These are phyloP conservation scores for Tenthredo scrophulariae DNA, from an alignment of 2,888 invertebrate genomes.

Conservation along the genomic window DNA sequence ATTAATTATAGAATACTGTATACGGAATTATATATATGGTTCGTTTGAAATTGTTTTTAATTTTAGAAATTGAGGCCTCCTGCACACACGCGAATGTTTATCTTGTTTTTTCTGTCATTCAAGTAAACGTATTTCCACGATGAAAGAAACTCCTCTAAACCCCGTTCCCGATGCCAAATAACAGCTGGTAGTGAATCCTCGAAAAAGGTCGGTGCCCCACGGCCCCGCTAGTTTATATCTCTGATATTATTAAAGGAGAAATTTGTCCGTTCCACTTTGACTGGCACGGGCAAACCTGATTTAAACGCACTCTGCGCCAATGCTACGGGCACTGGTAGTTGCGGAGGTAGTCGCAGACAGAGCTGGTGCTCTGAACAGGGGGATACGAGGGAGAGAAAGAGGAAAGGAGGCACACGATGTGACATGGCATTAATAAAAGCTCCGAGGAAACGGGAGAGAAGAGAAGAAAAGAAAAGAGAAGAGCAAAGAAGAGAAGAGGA, in stretches of 20 bases:
- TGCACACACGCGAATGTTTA: not conserved
- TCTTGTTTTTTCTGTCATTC: not conserved
- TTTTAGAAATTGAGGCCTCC: not conserved
- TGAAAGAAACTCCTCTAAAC: not conserved
- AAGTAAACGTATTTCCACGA: not conserved
- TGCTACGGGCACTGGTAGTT: constrained; percentile 51
- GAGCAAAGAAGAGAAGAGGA: constrained; percentile 41
- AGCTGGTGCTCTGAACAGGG: constrained; percentile 23
- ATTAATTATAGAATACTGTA: not conserved
- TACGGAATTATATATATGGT: not conserved
- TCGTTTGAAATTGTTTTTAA: not conserved
- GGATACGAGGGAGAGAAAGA: constrained; percentile 55
- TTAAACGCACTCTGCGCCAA: constrained; percentile 46
- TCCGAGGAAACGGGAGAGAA: constrained; percentile 54
- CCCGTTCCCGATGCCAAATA: not conserved
- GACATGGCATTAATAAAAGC: constrained; percentile 66
- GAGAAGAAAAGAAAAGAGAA: constrained; percentile 54
- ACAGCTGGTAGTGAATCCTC: constrained; percentile 34
- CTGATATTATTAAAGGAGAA: constrained; percentile 49
- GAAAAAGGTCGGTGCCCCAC: constrained; percentile 40
- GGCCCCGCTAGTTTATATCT: constrained; percentile 41
- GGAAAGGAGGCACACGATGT: constrained; percentile 59
- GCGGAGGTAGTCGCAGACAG: constrained; percentile 41
- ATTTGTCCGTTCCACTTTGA: constrained; percentile 47
- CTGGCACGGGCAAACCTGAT: constrained; percentile 36